These are phyloP conservation scores for Tadarida brasiliensis DNA, from an alignment of 2,797 vertebrate genomes.

Conservation along the genomic window DNA sequence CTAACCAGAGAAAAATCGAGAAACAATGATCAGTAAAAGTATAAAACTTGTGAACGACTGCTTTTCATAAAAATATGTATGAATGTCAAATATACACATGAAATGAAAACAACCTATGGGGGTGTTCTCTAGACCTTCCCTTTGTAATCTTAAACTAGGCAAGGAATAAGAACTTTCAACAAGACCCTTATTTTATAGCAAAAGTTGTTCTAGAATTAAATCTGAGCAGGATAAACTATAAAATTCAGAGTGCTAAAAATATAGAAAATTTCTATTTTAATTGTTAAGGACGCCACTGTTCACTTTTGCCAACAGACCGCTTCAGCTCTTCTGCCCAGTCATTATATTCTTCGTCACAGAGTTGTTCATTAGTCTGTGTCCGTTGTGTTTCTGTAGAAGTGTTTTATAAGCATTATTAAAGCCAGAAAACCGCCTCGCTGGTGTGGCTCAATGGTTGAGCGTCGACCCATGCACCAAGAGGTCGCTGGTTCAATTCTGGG, in stretches of 20 bases:
- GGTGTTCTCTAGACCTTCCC: neutral
- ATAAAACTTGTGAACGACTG: conserved; percentile 27
- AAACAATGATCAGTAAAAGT: conserved; percentile 27
- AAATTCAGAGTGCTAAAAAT: conserved; percentile 28
- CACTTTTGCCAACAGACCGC: neutral
- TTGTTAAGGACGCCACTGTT: neutral
- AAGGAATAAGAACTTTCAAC: neutral
- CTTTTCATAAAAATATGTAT: conserved; percentile 35
- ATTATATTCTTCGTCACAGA: neutral
- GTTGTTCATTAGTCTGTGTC: neutral
- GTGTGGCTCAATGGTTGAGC: too few relatives aligned
- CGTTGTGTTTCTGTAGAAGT: neutral
- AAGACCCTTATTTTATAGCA: conserved; percentile 29
- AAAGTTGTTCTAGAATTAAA: neutral
- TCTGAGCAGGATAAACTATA: neutral
- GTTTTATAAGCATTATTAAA: neutral
- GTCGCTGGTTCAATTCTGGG: too few relatives aligned
- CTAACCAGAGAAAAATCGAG: conserved; percentile 30
- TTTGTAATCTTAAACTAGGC: conserved; percentile 39
- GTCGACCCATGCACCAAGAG: too few relatives aligned
- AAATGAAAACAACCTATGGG: neutral
- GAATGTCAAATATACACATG: conserved; percentile 19
- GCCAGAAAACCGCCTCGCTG: too few relatives aligned
- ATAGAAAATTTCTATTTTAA: neutral
- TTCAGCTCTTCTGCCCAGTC: neutral